Evolutionary conservation across 2,888 invertebrate species (phyloP).

Genomic region (Monopis laevigella): DNA sequence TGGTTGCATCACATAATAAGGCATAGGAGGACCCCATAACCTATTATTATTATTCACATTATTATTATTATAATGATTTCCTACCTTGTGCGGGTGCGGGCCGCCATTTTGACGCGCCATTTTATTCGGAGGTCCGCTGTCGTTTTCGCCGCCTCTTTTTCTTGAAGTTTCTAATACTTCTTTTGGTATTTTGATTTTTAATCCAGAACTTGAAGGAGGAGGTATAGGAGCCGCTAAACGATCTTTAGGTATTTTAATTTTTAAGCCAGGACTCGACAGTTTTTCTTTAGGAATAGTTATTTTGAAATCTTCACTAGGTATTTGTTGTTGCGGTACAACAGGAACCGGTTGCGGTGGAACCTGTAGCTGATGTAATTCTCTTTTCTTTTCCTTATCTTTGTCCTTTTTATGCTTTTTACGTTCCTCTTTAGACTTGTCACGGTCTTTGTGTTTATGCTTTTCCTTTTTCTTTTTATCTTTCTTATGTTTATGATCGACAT

Average conservation of each 20-base stretch:
- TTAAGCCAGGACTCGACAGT: constrained; percentile 66
- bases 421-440: constrained; percentile 76
- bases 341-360: constrained; percentile 1
- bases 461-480: constrained; percentile 82
- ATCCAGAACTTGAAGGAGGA: constrained; percentile 52
- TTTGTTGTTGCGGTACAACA: neutral
- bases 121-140: constrained; percentile 35
- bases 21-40: constrained; percentile 38
- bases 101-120: constrained; percentile 47
- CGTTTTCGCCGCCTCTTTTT: constrained; percentile 34
- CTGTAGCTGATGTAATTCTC: no score
- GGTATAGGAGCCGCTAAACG: constrained; percentile 66
- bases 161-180: constrained; percentile 71
- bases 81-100: constrained; percentile 47
- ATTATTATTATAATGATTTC: constrained; percentile 36
- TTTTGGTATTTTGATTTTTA: constrained; percentile 82
- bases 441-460: constrained; percentile 82
- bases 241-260: constrained; percentile 85
- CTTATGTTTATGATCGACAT: constrained; percentile 48
- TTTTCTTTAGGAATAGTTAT: constrained; percentile 59
- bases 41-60: no score
- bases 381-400: constrained; percentile 54
- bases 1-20: constrained; percentile 50
- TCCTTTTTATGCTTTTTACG: constrained; percentile 79
- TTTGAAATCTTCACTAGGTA: constrained; percentile 36